phyloP scores from a whole-genome alignment of 2,888 invertebrate species.

The Drosophila siamana region DNA sequence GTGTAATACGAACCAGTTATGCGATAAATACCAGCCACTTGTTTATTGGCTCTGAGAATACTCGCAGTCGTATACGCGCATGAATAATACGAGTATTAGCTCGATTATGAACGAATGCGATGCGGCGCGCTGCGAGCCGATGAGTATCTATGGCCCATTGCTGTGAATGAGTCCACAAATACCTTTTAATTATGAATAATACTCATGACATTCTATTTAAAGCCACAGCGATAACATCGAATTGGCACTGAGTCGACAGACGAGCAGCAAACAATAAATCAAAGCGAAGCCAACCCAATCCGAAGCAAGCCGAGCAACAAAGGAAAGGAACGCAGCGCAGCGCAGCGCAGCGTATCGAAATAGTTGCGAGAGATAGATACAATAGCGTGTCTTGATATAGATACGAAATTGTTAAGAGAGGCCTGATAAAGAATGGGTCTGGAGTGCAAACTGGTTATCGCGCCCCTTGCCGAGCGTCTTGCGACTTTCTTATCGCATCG shows the following conservation, averaged over 20 bases:
- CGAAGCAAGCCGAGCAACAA: too few relatives aligned
- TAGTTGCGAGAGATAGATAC: constrained; percentile 24
- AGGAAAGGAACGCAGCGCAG: too few relatives aligned
- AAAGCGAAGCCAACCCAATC: not conserved
- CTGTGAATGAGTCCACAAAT: constrained; percentile 57
- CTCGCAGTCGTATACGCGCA: constrained; percentile 13
- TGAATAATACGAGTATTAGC: constrained; percentile 22
- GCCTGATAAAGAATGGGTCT: constrained; percentile 3
- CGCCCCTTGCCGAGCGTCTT: too few relatives aligned
- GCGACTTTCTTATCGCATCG: constrained; percentile 6
- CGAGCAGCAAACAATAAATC: constrained; percentile 4
- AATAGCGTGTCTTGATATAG: constrained; percentile 24
- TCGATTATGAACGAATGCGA: too few relatives aligned
- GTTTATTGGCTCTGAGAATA: constrained; percentile 26
- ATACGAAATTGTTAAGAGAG: constrained; percentile 23
- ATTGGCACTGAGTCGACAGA: not conserved
- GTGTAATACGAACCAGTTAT: constrained; percentile 76
- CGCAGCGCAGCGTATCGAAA: constrained; percentile 1
- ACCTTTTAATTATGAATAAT: constrained; percentile 73
- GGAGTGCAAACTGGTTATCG: not conserved
- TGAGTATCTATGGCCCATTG: constrained; percentile 22
- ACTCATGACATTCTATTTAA: constrained; percentile 53
- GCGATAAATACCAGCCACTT: constrained; percentile 53
- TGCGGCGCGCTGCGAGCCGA: not conserved
- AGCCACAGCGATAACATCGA: constrained; percentile 24